phyloP scores from a whole-genome alignment of 2,797 vertebrate genomes.

The Chiloscyllium punctatum region DNA sequence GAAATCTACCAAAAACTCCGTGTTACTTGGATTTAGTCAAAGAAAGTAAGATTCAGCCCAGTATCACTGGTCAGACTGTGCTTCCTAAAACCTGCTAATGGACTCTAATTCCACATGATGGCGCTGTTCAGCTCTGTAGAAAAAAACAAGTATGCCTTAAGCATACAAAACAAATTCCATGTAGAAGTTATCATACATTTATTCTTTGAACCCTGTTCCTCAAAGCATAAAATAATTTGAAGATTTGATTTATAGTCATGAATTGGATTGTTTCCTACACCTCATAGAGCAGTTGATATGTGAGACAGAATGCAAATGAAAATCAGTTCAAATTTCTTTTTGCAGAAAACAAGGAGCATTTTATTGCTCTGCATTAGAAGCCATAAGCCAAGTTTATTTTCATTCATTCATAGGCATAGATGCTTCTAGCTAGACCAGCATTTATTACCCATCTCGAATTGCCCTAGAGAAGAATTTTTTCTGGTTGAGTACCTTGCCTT shows the following conservation, averaged over 20 bases:
- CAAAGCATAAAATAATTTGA: slow-evolving; percentile 9
- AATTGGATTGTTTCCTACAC: not conserved
- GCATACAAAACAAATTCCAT: not conserved
- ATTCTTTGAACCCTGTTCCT: not conserved
- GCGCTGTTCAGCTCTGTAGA: not conserved
- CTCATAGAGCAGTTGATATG: not conserved
- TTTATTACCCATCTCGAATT: no score
- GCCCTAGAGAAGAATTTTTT: no score
- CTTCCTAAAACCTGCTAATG: not conserved
- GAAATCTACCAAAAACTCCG: no score
- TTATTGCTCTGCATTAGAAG: not conserved
- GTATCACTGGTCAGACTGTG: not conserved
- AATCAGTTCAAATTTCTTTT: not conserved
- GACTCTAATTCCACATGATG: not conserved
- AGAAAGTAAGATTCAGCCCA: no score
- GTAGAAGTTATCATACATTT: not conserved
- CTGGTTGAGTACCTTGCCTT: no score
- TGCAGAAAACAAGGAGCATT: not conserved
- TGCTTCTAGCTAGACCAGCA: no score
- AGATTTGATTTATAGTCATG: not conserved
- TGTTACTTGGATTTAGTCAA: no score
- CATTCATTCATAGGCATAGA: no score
- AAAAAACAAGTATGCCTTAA: not conserved
- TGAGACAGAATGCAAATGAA: not conserved
- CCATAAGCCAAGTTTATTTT: not conserved